phyloP scores from a whole-genome alignment of 2,888 invertebrate species.

The Ligdia adustata region DNA sequence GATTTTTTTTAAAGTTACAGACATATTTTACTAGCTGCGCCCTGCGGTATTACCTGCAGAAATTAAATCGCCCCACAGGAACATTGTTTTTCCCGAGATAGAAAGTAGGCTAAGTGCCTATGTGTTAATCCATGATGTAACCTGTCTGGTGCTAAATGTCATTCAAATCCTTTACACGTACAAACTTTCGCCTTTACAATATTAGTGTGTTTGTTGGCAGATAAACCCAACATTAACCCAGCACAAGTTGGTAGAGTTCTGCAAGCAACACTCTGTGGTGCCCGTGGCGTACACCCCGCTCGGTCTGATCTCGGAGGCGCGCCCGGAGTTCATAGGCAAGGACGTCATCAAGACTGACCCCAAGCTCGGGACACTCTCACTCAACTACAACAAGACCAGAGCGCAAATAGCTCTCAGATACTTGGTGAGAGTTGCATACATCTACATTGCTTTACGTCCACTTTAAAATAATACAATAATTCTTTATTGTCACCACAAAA shows the following conservation, averaged over 20 bases:
- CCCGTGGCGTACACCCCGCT: slow-evolving; percentile 91
- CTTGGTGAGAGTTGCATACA: slow-evolving; percentile 85
- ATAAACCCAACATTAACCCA: slow-evolving; percentile 88
- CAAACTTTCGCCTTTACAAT: not conserved
- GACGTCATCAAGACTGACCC: slow-evolving; percentile 85
- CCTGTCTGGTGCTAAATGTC: too few relatives aligned
- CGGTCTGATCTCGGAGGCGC: slow-evolving; percentile 75
- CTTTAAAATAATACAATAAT: too few relatives aligned
- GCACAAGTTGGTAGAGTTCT: slow-evolving; percentile 87
- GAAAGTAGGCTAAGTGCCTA: too few relatives aligned
- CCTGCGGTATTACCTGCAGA: too few relatives aligned
- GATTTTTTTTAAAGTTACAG: too few relatives aligned
- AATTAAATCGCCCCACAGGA: too few relatives aligned
- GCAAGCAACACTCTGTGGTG: slow-evolving; percentile 85
- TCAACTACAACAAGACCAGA: slow-evolving; percentile 86
- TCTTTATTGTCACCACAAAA: too few relatives aligned
- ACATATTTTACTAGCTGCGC: too few relatives aligned
- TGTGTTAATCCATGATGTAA: too few relatives aligned
- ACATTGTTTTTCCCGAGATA: too few relatives aligned
- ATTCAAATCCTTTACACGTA: too few relatives aligned
- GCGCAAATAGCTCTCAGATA: slow-evolving; percentile 87
- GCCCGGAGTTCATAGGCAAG: slow-evolving; percentile 74
- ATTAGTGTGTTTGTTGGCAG: slow-evolving; percentile 49
- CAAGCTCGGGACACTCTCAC: slow-evolving; percentile 80
- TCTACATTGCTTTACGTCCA: too few relatives aligned